These are phyloP conservation scores for Prorops nasuta DNA, from an alignment of 1,140 invertebrate species.

Conservation along the genomic window DNA sequence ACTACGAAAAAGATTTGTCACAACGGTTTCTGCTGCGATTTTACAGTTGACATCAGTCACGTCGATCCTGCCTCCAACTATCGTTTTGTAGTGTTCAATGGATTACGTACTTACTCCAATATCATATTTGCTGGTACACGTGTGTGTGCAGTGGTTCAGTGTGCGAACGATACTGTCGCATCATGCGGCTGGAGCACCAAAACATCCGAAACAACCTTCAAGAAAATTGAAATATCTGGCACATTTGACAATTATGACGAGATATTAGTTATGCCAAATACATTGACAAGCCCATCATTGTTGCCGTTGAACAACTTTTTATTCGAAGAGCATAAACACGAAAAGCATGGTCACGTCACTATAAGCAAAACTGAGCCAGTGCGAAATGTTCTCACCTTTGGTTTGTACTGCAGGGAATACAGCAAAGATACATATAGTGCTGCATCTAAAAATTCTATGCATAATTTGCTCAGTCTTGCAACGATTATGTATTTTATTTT, in stretches of 20 bases:
- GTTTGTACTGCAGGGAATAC: slow-evolving; percentile 17
- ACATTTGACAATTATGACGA: slow-evolving; percentile 6
- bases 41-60: slow-evolving; percentile 16
- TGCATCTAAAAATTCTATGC: too few relatives aligned
- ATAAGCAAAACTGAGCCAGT: background rate
- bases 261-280: slow-evolving; percentile 10
- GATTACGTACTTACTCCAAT: background rate
- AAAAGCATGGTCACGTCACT: background rate
- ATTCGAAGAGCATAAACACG: background rate
- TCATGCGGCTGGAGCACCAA: slow-evolving; percentile 19
- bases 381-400: slow-evolving; percentile 15
- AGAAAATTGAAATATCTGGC: background rate
- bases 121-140: background rate
- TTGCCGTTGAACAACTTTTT: slow-evolving; percentile 10
- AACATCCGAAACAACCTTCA: slow-evolving; percentile 3
- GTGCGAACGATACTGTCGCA: slow-evolving; percentile 15
- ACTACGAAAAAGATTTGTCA: slow-evolving; percentile 31
- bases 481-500: too few relatives aligned
- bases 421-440: background rate
- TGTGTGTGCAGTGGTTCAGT: slow-evolving; percentile 18
- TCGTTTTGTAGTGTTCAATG: slow-evolving; percentile 16
- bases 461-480: too few relatives aligned
- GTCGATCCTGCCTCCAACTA: slow-evolving; percentile 13
- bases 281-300: slow-evolving; percentile 2
- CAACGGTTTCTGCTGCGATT: slow-evolving; percentile 38